phyloP scores from a whole-genome alignment of 2,888 invertebrate genomes.

The Rapana venosa region DNA sequence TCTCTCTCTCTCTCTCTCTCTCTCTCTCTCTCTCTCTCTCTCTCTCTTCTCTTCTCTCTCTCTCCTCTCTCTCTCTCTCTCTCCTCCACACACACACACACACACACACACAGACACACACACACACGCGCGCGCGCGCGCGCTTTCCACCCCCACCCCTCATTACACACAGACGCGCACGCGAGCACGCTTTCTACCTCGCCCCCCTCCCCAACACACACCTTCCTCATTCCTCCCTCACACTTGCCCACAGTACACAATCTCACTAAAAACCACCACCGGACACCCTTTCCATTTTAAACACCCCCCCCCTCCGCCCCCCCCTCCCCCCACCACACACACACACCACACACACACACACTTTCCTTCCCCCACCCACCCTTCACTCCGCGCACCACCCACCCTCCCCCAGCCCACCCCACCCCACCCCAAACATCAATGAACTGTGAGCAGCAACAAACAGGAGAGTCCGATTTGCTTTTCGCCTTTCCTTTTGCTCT shows the following conservation, averaged over 20 bases:
- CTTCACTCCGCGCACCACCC: neutral
- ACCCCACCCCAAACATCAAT: slow-evolving; percentile 21
- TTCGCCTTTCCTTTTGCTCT: neutral
- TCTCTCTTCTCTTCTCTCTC: too few species aligned
- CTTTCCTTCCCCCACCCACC: neutral
- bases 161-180: too few species aligned
- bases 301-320: neutral
- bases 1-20: slow-evolving; percentile 10
- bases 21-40: slow-evolving; percentile 14
- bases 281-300: neutral
- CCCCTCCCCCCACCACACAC: too few species aligned
- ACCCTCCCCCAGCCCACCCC: neutral
- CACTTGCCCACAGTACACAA: too few species aligned
- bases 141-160: neutral
- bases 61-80: slow-evolving; percentile 12
- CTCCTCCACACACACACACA: neutral
- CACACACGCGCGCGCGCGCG: too few species aligned
- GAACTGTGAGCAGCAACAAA: neutral
- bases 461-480: slow-evolving; percentile 6
- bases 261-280: neutral
- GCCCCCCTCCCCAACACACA: too few species aligned
- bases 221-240: too few species aligned
- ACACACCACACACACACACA: too few species aligned
- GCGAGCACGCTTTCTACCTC: too few species aligned
- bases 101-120: neutral